These are phyloP conservation scores for Hybognathus amarus DNA, from an alignment of 2,797 vertebrate species.

Conservation along the genomic window DNA sequence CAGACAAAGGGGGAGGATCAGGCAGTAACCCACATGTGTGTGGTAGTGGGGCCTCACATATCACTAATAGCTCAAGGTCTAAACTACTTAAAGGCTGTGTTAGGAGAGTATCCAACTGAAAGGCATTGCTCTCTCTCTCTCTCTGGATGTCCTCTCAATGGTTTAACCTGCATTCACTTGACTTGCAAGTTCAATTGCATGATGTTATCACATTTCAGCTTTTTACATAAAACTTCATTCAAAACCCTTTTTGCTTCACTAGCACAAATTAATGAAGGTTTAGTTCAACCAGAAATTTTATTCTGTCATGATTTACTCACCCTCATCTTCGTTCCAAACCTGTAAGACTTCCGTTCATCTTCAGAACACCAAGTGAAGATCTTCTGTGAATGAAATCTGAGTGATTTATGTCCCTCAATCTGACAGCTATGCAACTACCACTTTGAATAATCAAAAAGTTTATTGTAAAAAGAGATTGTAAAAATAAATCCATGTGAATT, in stretches of 20 bases:
- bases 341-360: too few species aligned
- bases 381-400: too few species aligned
- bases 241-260: too few species aligned
- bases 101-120: conserved; percentile 49
- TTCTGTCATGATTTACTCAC: too few species aligned
- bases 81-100: conserved; percentile 67
- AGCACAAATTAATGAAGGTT: neutral
- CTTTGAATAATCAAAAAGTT: too few species aligned
- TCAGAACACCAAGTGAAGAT: too few species aligned
- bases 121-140: neutral
- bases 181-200: neutral
- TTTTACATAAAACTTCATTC: neutral
- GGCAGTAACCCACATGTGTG: conserved; percentile 20
- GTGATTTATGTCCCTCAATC: too few species aligned
- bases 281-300: too few species aligned
- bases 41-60: conserved; percentile 71
- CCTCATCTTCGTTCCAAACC: too few species aligned
- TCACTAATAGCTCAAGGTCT: conserved; percentile 73
- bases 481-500: too few species aligned
- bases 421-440: too few species aligned
- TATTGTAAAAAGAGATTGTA: too few species aligned
- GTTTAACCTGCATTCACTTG: neutral
- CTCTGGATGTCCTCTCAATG: neutral
- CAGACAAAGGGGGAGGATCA: conserved; percentile 69
- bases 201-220: neutral